phyloP scores from a whole-genome alignment of 2,797 vertebrate species.

The Morelia viridis region DNA sequence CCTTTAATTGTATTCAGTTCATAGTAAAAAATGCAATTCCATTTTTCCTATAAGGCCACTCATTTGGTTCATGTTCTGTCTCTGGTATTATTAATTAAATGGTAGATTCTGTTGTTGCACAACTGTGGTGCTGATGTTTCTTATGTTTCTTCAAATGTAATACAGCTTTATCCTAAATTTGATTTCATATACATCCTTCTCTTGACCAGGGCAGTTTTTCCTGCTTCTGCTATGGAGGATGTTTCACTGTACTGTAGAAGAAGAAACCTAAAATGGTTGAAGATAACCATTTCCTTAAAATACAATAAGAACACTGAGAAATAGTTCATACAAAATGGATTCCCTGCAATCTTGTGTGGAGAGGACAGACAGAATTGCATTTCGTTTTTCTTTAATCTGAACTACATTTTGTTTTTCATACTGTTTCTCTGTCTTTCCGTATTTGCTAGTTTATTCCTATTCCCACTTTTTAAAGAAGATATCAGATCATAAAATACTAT shows the following conservation, averaged over 20 bases:
- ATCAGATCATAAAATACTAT: background rate
- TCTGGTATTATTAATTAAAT: background rate
- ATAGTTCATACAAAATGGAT: slow-evolving; percentile 44
- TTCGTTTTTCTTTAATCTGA: background rate
- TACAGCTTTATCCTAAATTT: accelerated
- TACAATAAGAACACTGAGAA: slow-evolving; percentile 15
- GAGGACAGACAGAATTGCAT: background rate
- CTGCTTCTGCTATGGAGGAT: background rate
- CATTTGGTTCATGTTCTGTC: background rate
- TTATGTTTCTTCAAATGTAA: background rate
- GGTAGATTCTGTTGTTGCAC: background rate
- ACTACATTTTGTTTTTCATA: background rate
- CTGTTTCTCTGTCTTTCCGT: too few relatives aligned
- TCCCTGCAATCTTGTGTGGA: background rate
- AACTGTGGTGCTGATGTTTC: background rate
- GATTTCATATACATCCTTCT: accelerated
- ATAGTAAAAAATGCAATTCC: background rate
- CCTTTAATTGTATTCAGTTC: background rate
- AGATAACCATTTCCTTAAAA: slow-evolving; percentile 17
- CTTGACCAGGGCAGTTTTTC: background rate
- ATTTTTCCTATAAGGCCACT: background rate
- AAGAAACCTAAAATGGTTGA: slow-evolving; percentile 42
- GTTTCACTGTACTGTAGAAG: slow-evolving; percentile 1
- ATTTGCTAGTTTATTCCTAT: background rate
- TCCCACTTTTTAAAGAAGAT: background rate